These are phyloP conservation scores for Apostichopus leukothele DNA, from an alignment of 53 echinoderm and acorn worm genomes.

Conservation along the genomic window DNA sequence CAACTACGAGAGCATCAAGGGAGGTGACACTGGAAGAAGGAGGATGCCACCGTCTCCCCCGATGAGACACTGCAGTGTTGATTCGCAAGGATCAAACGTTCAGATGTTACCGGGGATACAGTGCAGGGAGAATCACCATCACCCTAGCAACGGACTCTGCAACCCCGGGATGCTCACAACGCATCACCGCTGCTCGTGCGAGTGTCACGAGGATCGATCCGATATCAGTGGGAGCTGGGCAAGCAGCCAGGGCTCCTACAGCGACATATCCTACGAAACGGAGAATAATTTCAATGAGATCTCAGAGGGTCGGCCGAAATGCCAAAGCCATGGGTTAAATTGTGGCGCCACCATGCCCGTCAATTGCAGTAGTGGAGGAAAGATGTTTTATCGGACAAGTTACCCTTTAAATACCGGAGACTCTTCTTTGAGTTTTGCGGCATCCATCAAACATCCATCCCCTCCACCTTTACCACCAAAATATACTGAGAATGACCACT, in stretches of 20 bases:
- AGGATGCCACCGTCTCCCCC: neutral
- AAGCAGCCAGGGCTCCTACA: neutral
- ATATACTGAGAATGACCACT: neutral
- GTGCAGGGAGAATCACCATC: neutral
- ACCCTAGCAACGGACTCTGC: neutral
- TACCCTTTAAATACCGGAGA: neutral
- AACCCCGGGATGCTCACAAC: neutral
- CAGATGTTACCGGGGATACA: neutral
- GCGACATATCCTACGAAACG: neutral
- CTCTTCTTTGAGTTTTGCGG: neutral
- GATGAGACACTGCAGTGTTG: neutral
- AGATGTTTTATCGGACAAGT: too few relatives aligned
- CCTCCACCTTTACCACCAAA: neutral
- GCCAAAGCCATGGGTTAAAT: too few relatives aligned
- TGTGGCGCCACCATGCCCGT: too few relatives aligned
- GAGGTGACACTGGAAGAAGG: too few relatives aligned
- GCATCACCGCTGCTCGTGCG: neutral
- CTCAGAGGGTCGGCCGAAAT: neutral
- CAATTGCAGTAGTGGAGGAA: too few relatives aligned
- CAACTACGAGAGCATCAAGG: conserved; percentile 11
- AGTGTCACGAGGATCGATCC: neutral
- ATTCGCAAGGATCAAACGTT: neutral
- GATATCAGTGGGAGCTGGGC: neutral
- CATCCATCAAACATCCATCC: neutral
- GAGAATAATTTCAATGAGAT: neutral